Percentiles rank a stretch among this genome's conserved stretches.
phyloP scores from a whole-genome alignment of 1,140 invertebrate genomes.

The Acromyrmex heyeri region DNA sequence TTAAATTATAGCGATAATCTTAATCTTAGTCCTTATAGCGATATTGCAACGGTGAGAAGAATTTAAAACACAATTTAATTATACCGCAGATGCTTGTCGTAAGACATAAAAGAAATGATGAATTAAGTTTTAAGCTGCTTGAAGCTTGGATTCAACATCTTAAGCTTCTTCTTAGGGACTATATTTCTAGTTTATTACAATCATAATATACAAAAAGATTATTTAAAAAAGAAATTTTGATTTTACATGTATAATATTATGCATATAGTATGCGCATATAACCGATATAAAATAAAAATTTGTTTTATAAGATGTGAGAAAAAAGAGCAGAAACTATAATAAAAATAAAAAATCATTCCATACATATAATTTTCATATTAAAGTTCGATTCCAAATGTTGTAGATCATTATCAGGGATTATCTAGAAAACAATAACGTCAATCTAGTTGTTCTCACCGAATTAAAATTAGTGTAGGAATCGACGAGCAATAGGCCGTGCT shows the following conservation, averaged over 20 bases:
- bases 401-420: background rate
- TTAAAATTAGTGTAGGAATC: constrained; percentile 72
- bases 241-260: background rate
- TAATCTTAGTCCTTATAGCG: background rate
- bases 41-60: background rate
- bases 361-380: background rate
- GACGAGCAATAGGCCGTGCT: constrained; percentile 81
- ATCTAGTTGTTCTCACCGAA: constrained; percentile 35
- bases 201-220: background rate
- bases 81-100: background rate
- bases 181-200: constrained; percentile 12
- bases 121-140: constrained; percentile 66
- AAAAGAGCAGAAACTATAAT: background rate
- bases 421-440: background rate
- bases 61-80: constrained; percentile 44
- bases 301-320: background rate
- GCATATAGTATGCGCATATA: background rate
- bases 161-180: constrained; percentile 49
- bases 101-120: constrained; percentile 49
- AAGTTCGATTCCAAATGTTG: background rate
- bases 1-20: background rate
- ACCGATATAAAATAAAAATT: constrained; percentile 6
- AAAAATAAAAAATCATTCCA: constrained; percentile 17
- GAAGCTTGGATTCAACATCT: constrained; percentile 55
- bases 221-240: background rate